Evolutionary conservation across 2,888 invertebrate genomes (phyloP).

Genomic region (Meloe dianella): DNA sequence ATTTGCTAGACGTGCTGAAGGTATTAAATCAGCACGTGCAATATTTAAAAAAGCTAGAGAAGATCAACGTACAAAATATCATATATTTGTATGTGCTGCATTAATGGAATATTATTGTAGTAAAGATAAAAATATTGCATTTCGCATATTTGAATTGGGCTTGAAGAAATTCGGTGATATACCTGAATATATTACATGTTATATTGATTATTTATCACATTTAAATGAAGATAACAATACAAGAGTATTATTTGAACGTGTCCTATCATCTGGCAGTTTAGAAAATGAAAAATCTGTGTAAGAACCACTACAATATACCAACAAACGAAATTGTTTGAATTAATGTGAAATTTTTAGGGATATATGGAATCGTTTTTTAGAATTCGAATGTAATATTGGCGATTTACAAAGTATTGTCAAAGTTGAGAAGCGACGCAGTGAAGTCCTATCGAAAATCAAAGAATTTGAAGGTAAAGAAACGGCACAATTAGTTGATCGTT

Average conservation of each 20-base stretch:
- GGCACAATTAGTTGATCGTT: conserved; percentile 93
- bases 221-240: conserved; percentile 99
- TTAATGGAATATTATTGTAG: conserved; percentile 99
- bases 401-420: conserved; percentile 97
- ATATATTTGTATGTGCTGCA: conserved; percentile 96
- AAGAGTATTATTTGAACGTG: conserved; percentile 96
- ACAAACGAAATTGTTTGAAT: background rate
- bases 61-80: conserved; percentile 83
- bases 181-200: conserved; percentile 94
- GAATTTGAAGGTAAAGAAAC: conserved; percentile 98
- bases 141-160: conserved; percentile 96
- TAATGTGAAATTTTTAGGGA: conserved; percentile 66
- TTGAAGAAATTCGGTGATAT: conserved; percentile 95
- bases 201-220: conserved; percentile 97
- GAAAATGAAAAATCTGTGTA: conserved; percentile 90
- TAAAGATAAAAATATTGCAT: conserved; percentile 96
- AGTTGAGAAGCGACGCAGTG: conserved; percentile 91
- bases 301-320: too few relatives aligned
- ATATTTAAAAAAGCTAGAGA: conserved; percentile 96
- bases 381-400: conserved; percentile 98
- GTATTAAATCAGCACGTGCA: conserved; percentile 93
- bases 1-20: conserved; percentile 95
- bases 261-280: conserved; percentile 89
- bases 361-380: conserved; percentile 98
- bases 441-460: conserved; percentile 91